Percentiles rank a stretch among this genome's conserved stretches.
Evolutionary conservation across 2,797 vertebrate genomes (phyloP).

Genomic region (Platalea minor): DNA sequence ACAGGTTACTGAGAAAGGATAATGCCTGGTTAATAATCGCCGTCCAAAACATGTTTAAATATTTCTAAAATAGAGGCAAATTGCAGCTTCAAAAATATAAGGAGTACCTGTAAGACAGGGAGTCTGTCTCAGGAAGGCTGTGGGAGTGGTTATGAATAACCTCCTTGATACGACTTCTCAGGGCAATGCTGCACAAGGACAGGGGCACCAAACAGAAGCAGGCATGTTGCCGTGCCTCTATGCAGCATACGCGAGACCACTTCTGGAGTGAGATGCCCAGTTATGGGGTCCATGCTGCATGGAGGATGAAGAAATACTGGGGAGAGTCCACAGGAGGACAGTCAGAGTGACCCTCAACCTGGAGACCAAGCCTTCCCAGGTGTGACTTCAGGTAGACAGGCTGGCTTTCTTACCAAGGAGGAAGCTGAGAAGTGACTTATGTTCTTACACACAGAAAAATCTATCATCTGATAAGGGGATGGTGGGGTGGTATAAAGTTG

Average conservation of each 20-base stretch:
- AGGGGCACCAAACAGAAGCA: neutral
- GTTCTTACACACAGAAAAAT: neutral
- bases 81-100: neutral
- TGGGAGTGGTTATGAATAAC: neutral
- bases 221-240: fast-evolving
- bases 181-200: neutral
- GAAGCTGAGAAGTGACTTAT: neutral
- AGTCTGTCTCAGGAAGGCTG: neutral
- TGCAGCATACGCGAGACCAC: neutral
- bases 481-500: neutral
- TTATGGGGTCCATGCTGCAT: fast-evolving
- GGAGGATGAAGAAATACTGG: neutral
- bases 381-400: neutral
- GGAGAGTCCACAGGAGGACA: neutral
- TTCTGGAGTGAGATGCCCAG: neutral
- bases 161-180: neutral
- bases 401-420: neutral
- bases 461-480: neutral
- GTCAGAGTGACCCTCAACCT: neutral
- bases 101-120: neutral
- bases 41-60: neutral
- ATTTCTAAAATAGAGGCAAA: neutral
- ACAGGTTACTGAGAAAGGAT: neutral
- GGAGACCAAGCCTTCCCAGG: neutral
- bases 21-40: neutral